A percentile compares a stretch with the other conserved stretches of the same genome.
phyloP scores from a whole-genome alignment of 2,113 vertebrate genomes.

The Tragelaphus scriptus region DNA sequence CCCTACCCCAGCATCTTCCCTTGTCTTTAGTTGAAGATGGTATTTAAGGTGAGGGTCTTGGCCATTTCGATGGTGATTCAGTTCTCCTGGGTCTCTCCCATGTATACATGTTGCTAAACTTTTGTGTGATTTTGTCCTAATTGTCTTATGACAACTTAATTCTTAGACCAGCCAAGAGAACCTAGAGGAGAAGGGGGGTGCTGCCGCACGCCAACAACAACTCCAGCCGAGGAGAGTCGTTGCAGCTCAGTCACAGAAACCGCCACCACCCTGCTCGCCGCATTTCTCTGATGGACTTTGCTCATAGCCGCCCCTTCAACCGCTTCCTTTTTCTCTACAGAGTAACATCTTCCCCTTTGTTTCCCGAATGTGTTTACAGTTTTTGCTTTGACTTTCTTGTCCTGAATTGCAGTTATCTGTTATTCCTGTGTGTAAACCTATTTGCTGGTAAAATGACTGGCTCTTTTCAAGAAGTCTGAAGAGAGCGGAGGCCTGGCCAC shows the following conservation, averaged over 20 bases:
- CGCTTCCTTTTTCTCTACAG: neutral
- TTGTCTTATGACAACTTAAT: neutral
- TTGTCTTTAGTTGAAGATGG: neutral
- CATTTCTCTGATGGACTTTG: neutral
- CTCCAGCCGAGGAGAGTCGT: neutral
- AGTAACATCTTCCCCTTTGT: neutral
- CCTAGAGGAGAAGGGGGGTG: neutral
- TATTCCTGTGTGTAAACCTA: neutral
- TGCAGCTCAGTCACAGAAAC: fast-evolving
- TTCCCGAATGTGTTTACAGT: neutral
- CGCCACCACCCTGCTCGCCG: neutral
- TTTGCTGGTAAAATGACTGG: neutral
- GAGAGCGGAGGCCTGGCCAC: neutral
- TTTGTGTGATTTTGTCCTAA: neutral
- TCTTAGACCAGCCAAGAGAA: neutral
- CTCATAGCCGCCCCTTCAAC: neutral
- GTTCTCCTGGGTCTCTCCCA: neutral
- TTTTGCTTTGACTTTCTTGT: neutral
- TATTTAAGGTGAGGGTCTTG: neutral
- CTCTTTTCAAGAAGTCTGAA: neutral
- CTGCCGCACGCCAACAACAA: neutral
- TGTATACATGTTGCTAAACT: neutral
- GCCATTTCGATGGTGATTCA: neutral
- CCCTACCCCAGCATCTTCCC: neutral
- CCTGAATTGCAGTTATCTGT: neutral